Evolutionary conservation across 2,888 invertebrate species (phyloP), one percentile per base, ranked within the genome.

Genomic region (Oscheius sp.): DNA sequence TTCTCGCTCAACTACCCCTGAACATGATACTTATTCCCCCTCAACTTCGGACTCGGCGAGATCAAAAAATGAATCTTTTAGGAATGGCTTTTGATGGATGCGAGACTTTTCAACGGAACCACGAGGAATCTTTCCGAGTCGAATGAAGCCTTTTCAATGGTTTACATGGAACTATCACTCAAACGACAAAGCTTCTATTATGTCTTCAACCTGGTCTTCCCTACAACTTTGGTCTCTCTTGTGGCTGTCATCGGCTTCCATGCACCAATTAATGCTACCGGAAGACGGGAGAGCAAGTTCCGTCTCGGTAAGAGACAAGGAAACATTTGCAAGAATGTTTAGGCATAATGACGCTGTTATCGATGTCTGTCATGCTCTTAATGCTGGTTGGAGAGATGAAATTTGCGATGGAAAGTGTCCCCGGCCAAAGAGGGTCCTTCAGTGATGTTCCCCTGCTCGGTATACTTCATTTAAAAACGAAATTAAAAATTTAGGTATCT

Each of bases 201-300:
- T 79, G 86, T 89, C 29, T 89, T 89, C 84, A 89, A 89, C 78
- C 87, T 89, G 84, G 88, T 89, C 34, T 87, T 89, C 79, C 89
- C 89, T 4, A 89, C 89, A 72, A 84, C 89, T 23, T 79, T 89
- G 61, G 89, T 89, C 46, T 88, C 88, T 1, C 75, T 89, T 20
- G 89, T 89, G 27, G 89, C 89, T 12, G 86, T 89, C 58, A 86
- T 89, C 45, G 89, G 89, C 46, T 89, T 89, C 80, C 89, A 89
- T 79, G 88, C 89, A 72, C 89, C 89, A 17, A 87, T 88, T 45
- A 89, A 88, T 73, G 88, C 88, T 12, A 88, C 88, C 25, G 82
- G 84, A 61, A 72, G 85, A 52, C 65, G 86, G 29, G 84, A 84
- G 69, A 81, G 83, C 76, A 86, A 86, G 67, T 86, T 86, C 70